phyloP scores from a whole-genome alignment of 2,797 vertebrate species.

The Diplodus sargus region DNA sequence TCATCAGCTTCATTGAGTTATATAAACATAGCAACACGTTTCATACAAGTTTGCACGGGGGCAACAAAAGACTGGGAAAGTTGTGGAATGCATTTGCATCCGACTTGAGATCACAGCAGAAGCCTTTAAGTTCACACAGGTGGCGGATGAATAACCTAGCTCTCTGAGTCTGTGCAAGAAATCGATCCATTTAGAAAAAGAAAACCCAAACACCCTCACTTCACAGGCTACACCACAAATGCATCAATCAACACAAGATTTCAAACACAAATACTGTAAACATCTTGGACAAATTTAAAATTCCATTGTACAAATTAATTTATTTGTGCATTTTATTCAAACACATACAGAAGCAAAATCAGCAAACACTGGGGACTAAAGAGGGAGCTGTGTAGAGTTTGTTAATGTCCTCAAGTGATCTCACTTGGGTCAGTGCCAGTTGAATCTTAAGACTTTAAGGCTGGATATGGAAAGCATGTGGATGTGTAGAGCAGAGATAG shows the following conservation, averaged over 20 bases:
- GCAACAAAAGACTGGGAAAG: no score
- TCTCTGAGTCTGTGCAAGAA: no score
- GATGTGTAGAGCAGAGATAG: not conserved
- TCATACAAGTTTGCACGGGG: no score
- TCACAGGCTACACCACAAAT: not conserved
- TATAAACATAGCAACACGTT: no score
- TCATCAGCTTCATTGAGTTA: no score
- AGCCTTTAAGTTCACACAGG: not conserved
- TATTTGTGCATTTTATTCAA: not conserved
- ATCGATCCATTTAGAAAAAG: no score
- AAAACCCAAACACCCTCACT: not conserved
- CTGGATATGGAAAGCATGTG: not conserved
- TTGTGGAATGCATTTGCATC: not conserved
- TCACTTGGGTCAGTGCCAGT: not conserved
- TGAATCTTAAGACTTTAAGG: not conserved
- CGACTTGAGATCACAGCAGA: not conserved
- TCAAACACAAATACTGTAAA: not conserved
- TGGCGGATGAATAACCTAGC: not conserved
- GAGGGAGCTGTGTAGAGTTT: not conserved
- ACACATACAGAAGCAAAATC: not conserved
- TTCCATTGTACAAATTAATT: no score
- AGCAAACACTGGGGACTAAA: no score
- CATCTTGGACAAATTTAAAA: not conserved
- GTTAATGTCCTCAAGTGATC: not conserved
- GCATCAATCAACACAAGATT: not conserved